These are phyloP conservation scores for Pyrrhia umbra DNA, from an alignment of 2,888 invertebrate species.

Conservation along the genomic window DNA sequence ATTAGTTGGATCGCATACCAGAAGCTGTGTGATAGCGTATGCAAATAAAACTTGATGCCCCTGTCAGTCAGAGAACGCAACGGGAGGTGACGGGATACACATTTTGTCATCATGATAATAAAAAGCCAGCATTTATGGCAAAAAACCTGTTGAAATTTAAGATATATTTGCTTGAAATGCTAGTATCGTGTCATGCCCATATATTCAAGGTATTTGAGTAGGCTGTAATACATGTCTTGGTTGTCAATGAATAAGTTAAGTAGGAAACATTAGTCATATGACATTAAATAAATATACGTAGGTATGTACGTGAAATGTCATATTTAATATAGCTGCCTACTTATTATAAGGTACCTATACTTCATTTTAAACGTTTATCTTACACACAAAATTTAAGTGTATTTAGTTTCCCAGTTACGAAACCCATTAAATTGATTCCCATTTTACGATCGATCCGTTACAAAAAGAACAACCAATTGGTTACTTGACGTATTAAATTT, in stretches of 20 bases:
- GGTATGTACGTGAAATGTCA: conserved; percentile 36
- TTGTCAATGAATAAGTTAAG: conserved; percentile 42
- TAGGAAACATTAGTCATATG: conserved; percentile 39
- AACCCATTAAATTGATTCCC: conserved; percentile 51
- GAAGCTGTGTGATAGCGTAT: conserved; percentile 81
- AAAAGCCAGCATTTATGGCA: conserved; percentile 27
- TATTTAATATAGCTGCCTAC: conserved; percentile 30
- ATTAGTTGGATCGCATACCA: conserved; percentile 84
- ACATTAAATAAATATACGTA: conserved; percentile 38
- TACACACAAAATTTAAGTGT: conserved; percentile 11
- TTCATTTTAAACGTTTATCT: neutral
- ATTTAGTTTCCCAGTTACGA: conserved; percentile 31
- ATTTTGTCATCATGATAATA: conserved; percentile 51
- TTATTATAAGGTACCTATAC: conserved; percentile 17
- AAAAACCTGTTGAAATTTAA: conserved; percentile 24
- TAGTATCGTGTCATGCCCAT: conserved; percentile 29
- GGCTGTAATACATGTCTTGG: conserved; percentile 33
- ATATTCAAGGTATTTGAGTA: conserved; percentile 39
- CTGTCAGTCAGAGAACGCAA: conserved; percentile 70
- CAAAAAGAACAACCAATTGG: conserved; percentile 53
- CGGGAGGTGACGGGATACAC: conserved; percentile 60
- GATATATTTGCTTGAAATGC: conserved; percentile 26
- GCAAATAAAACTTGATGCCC: conserved; percentile 83
- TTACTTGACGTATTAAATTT: conserved; percentile 64
- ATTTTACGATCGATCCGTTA: conserved; percentile 53